Conservation (phyloP, 2,113 vertebrate genomes). For the Zosterops hypoxanthus region DNA sequence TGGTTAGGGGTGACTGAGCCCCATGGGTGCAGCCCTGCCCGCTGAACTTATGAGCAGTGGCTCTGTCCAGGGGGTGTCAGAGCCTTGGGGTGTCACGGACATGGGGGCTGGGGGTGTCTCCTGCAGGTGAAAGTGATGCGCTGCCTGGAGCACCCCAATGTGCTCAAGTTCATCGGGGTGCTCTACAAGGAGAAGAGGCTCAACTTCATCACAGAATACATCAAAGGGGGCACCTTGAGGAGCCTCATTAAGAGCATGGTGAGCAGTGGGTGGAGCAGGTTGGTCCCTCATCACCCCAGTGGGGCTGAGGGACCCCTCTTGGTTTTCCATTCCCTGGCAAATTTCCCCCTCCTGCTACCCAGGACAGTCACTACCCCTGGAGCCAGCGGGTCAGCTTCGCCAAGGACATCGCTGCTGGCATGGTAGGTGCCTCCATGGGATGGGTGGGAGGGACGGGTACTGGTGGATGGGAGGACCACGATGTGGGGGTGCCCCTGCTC, state of each 20-base stretch:
- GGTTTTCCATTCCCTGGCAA: not conserved
- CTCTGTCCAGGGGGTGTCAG: not conserved
- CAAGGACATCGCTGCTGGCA: slow-evolving; percentile 93
- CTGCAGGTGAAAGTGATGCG: slow-evolving; percentile 96
- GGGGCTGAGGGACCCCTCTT: not conserved
- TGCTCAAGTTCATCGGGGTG: slow-evolving; percentile 95
- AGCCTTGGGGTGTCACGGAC: rapidly evolving
- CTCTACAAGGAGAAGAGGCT: slow-evolving; percentile 98
- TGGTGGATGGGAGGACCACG: rapidly evolving
- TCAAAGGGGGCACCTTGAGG: slow-evolving; percentile 93
- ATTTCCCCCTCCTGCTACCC: not conserved
- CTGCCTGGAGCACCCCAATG: slow-evolving; percentile 94
- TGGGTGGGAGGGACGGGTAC: not conserved
- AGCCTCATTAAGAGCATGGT: slow-evolving; percentile 96
- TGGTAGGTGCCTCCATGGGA: slow-evolving; percentile 73
- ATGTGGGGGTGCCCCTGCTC: not conserved
- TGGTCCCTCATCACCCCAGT: rapidly evolving
- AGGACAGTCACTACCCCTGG: slow-evolving; percentile 95
- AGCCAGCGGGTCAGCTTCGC: slow-evolving; percentile 93
- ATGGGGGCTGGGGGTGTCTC: not conserved
- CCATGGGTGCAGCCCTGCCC: not conserved
- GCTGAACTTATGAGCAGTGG: rapidly evolving
- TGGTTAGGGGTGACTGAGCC: not conserved
- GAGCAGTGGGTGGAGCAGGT: not conserved
- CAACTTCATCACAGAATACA: slow-evolving; percentile 98